These are phyloP conservation scores for Lycocorax pyrrhopterus DNA, from an alignment of 2,113 vertebrate genomes.

Conservation along the genomic window DNA sequence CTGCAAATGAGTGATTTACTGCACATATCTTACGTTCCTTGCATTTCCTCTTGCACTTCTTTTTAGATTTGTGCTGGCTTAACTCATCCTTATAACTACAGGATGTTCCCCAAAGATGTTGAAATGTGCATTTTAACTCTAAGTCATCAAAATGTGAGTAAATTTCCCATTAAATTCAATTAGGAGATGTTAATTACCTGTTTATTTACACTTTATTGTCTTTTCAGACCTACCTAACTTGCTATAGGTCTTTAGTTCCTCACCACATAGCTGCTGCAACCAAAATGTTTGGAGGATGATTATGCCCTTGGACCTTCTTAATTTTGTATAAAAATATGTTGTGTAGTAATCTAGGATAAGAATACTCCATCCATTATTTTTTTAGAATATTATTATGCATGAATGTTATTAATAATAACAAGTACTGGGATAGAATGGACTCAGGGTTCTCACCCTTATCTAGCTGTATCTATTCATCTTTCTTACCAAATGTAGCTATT, in stretches of 20 bases:
- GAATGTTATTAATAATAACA: neutral
- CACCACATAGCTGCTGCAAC: neutral
- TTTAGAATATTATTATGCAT: neutral
- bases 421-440: neutral
- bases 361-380: neutral
- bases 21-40: neutral
- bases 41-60: neutral
- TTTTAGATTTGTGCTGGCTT: conserved; percentile 79
- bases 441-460: neutral
- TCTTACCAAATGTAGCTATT: neutral
- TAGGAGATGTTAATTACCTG: neutral
- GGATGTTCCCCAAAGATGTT: conserved; percentile 71
- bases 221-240: neutral
- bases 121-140: conserved; percentile 76
- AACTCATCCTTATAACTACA: conserved; percentile 74
- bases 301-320: neutral
- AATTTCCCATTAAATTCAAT: neutral
- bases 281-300: neutral
- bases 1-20: neutral
- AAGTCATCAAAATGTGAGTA: conserved; percentile 67
- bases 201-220: neutral
- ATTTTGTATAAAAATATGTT: neutral
- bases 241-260: neutral
- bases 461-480: neutral
- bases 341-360: neutral